A percentile compares a stretch with the other conserved stretches of the same genome.
Evolutionary conservation across 2,113 vertebrate genomes (phyloP).

Genomic region (Pandion haliaetus): DNA sequence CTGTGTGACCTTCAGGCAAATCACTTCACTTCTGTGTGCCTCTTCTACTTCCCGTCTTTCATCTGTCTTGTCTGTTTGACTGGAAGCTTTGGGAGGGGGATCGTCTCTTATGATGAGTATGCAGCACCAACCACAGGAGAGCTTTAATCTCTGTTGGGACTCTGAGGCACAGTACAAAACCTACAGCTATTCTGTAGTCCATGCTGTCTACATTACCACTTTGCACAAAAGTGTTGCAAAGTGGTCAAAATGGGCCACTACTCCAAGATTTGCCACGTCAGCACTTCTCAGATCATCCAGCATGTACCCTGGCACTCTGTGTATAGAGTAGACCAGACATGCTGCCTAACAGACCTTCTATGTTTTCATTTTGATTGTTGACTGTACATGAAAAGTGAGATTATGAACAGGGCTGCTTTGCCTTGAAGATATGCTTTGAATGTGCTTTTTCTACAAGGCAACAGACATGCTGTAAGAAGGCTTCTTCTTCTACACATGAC

Average conservation of each 20-base stretch:
- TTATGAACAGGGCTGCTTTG: not conserved
- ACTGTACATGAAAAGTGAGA: not conserved
- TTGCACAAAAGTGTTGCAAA: not conserved
- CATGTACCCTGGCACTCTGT: not conserved
- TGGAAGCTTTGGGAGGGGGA: constrained; percentile 35
- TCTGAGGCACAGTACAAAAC: constrained; percentile 18
- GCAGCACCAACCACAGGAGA: constrained; percentile 38
- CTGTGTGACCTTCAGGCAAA: constrained; percentile 59
- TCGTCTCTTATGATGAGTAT: not conserved
- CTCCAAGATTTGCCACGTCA: not conserved
- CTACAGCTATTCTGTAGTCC: constrained; percentile 16
- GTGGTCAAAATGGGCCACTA: constrained; percentile 1
- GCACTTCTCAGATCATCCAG: not conserved
- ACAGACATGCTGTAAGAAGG: not conserved
- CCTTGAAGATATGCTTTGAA: not conserved
- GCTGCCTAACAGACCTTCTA: not conserved
- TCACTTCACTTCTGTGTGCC: constrained; percentile 13
- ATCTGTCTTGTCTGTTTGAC: constrained; percentile 31
- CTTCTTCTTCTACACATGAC: not conserved
- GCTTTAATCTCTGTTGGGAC: constrained; percentile 61
- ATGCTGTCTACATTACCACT: not conserved
- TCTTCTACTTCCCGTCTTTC: constrained; percentile 10
- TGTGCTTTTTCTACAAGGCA: not conserved
- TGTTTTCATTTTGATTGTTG: not conserved
- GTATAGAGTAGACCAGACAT: not conserved